Evolutionary conservation across 1,140 invertebrate genomes (phyloP).

Genomic region (Leptestheria dahalacensis): DNA sequence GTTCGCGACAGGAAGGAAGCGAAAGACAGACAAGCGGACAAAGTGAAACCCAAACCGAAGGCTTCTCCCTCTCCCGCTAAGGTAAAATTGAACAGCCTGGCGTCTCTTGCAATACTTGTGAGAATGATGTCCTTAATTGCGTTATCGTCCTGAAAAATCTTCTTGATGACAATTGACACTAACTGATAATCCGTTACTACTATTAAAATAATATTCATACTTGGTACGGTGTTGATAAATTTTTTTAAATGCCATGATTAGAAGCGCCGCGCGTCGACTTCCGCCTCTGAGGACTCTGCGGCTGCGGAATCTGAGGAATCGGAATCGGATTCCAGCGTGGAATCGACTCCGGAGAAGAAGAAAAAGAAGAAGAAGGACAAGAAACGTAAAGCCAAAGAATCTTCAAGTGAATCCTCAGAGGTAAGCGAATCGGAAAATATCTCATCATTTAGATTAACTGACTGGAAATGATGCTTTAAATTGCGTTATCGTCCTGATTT

Average conservation of each 20-base stretch:
- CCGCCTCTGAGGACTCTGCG: constrained; percentile 9
- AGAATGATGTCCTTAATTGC: not conserved
- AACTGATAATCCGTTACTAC: not conserved
- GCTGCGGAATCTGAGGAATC: not conserved
- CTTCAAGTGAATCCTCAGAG: constrained; percentile 32
- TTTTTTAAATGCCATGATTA: not conserved
- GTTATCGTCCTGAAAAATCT: not conserved
- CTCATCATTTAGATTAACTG: not conserved
- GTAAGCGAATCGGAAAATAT: not conserved
- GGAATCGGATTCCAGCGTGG: constrained; percentile 8
- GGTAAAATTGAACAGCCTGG: not conserved
- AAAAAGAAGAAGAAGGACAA: constrained; percentile 30
- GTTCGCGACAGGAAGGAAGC: constrained; percentile 7
- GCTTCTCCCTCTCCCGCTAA: not conserved
- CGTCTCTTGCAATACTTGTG: not conserved
- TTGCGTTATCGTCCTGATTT: not conserved
- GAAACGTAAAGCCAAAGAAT: constrained; percentile 36
- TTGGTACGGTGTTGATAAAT: not conserved
- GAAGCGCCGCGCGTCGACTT: constrained; percentile 10
- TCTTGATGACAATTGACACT: not conserved
- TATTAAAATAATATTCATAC: not conserved
- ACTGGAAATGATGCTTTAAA: constrained; percentile 3
- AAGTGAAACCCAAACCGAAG: not conserved
- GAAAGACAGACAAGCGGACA: constrained; percentile 3
- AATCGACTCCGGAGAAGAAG: constrained; percentile 42